Evolutionary conservation across 2,797 vertebrate genomes (phyloP), one percentile per base, ranked within the genome.

Genomic region (Hozukius guyotensis): DNA sequence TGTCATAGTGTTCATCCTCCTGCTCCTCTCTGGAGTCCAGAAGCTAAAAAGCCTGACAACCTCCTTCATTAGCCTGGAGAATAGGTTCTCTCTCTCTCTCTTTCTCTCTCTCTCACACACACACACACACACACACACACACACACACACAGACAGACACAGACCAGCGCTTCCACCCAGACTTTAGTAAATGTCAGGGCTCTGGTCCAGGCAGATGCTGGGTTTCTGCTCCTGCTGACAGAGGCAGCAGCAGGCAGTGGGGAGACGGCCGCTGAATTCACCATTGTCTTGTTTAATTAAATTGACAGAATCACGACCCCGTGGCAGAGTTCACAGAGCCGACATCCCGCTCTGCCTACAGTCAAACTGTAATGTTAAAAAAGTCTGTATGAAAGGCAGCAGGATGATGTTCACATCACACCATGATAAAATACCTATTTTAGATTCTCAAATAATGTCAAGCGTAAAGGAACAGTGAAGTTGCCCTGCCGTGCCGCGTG

Each of bases 261-360:
- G 77, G 42, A 79, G 38, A 75, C 6, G 20, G 57, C 59, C 2
- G 68, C 67, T 68, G 49, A 49, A 82, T 75, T 57, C 77, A 64
- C 74, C 74, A 56, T 66, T 69, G 82, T 87, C 75, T 83, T 2
- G 32, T 79, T 71, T 89, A 85, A 91, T 90, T 91, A 86, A 85
- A 86, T 69, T 90, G 90, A 92, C 87, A 87, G 84, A 84, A 88
- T 64, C 73, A 65, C 32, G 49, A 82, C 85, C 80, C 75, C 80
- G 49, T 64, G 75, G 78, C 81, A 78, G 63, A 83, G 84, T 83
- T 91, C 87, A 85, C 49, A 5, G 25, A 75, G 61, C 27, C 6
- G 25, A 63, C 25, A 3, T 60, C 22, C 61, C 1, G 5, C 78
- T 74, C 78, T 59, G 67, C 77, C 78, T 49, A 32, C 52, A 72